Percentiles rank a stretch among this genome's conserved stretches.
Conservation (phyloP, 1,140 invertebrate species). For the Meloidogyne chitwoodi region DNA sequence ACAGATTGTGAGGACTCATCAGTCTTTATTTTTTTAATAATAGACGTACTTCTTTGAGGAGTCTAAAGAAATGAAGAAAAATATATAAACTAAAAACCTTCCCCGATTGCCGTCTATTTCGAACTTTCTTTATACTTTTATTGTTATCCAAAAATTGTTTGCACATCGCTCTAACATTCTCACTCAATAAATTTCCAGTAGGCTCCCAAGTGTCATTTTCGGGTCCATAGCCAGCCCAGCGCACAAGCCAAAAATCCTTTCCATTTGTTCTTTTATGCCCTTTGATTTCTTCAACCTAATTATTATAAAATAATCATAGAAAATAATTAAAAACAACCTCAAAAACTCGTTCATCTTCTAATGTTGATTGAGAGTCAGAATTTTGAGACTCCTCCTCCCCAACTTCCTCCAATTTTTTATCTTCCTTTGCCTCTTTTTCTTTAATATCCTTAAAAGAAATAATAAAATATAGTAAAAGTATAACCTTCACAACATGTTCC, state of each 20-base stretch:
- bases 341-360: conserved; percentile 15
- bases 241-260: conserved; percentile 15
- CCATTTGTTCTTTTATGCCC: conserved; percentile 12
- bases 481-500: neutral
- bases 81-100: neutral
- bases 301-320: neutral
- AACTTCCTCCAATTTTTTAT: neutral
- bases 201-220: conserved; percentile 34
- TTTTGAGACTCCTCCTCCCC: neutral
- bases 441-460: neutral
- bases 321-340: conserved; percentile 6
- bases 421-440: neutral
- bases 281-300: conserved; percentile 21
- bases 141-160: conserved; percentile 19
- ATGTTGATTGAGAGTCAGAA: neutral
- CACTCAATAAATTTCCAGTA: conserved; percentile 18
- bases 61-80: neutral
- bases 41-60: neutral
- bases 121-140: neutral
- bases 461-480: neutral
- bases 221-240: conserved; percentile 30
- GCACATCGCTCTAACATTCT: conserved; percentile 4
- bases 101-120: neutral
- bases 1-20: neutral
- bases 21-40: neutral